phyloP scores from a whole-genome alignment of 2,888 invertebrate genomes.

The Platypus cylindrus region DNA sequence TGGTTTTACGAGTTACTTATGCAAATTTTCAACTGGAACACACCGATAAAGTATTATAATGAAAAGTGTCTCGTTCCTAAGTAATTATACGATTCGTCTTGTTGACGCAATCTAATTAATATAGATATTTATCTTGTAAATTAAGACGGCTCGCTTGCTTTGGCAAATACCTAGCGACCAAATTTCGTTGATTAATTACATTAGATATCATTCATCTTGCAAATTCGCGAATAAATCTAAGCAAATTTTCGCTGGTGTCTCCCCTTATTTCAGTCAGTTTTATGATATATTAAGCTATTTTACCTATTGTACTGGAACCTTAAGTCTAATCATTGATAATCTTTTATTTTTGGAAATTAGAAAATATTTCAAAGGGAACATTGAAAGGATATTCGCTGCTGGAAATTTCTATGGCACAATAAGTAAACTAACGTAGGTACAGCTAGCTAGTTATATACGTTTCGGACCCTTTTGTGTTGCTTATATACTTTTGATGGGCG shows the following conservation, averaged over 20 bases:
- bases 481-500: too few species aligned
- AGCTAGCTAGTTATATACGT: too few species aligned
- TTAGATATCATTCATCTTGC: conserved; percentile 27
- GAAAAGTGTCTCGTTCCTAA: conserved; percentile 34
- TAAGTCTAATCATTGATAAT: too few species aligned
- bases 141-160: conserved; percentile 35
- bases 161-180: conserved; percentile 33
- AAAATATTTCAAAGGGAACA: too few species aligned
- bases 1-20: conserved; percentile 30
- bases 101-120: conserved; percentile 36
- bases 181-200: conserved; percentile 35
- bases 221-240: conserved; percentile 8
- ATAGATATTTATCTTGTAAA: conserved; percentile 37
- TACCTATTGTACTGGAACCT: too few species aligned
- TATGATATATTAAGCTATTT: too few species aligned
- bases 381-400: too few species aligned
- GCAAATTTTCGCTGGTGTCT: conserved; percentile 8
- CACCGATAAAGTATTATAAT: conserved; percentile 35
- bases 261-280: conserved; percentile 5
- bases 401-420: too few species aligned
- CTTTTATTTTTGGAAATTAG: too few species aligned
- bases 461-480: too few species aligned
- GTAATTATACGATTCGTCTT: conserved; percentile 35
- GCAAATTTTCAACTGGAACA: conserved; percentile 32
- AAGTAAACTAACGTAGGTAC: too few species aligned